phyloP scores from a whole-genome alignment of 2,888 invertebrate genomes.

The Pterostichus niger region DNA sequence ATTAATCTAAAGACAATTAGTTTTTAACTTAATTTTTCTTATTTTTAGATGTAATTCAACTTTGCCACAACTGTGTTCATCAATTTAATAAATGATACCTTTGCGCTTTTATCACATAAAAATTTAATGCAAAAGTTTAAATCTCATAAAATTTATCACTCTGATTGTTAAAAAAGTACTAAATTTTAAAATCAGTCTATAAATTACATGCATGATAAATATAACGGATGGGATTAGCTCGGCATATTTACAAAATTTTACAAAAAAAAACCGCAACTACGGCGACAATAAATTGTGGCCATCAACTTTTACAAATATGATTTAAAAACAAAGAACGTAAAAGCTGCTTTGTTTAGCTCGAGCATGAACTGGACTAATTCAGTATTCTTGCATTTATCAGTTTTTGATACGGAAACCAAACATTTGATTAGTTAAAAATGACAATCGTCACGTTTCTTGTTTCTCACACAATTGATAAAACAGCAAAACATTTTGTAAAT shows the following conservation, averaged over 20 bases:
- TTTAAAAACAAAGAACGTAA: conserved; percentile 23
- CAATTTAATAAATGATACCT: conserved; percentile 18
- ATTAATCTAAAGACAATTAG: conserved; percentile 41
- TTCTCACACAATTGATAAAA: background rate
- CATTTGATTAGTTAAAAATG: background rate
- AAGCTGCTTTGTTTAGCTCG: conserved; percentile 15
- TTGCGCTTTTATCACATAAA: conserved; percentile 3
- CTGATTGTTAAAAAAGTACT: conserved; percentile 37
- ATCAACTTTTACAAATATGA: conserved; percentile 37
- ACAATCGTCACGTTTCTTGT: background rate
- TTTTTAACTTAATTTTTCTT: conserved; percentile 30
- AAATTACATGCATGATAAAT: conserved; percentile 34
- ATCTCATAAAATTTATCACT: conserved; percentile 40
- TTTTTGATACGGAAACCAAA: conserved; percentile 1
- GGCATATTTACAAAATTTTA: conserved; percentile 32
- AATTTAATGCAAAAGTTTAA: conserved; percentile 25
- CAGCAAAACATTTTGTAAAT: background rate
- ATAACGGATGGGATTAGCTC: conserved; percentile 40
- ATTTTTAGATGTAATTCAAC: conserved; percentile 9
- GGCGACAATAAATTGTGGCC: conserved; percentile 21
- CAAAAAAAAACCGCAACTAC: conserved; percentile 32
- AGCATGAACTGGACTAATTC: background rate
- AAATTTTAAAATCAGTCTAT: conserved; percentile 42
- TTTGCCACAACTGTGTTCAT: conserved; percentile 21
- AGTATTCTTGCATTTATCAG: background rate